phyloP scores from a whole-genome alignment of 2,888 invertebrate species.

The Ophion ellenae region DNA sequence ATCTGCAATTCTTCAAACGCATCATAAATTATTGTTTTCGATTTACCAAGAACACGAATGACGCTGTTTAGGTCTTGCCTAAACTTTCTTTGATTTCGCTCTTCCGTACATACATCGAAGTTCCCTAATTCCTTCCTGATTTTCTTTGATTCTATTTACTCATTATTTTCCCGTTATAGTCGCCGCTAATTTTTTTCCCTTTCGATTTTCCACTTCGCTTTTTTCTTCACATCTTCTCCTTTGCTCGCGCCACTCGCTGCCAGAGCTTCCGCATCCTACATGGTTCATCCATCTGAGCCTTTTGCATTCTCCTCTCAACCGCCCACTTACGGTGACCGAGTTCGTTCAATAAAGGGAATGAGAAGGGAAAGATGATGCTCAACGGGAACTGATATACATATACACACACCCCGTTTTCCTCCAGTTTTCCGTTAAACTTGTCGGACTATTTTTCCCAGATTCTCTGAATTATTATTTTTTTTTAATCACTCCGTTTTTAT shows the following conservation, averaged over 20 bases:
- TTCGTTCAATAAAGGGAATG: conserved; percentile 72
- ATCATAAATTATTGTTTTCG: background rate
- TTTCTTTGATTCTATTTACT: background rate
- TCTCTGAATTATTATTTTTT: background rate
- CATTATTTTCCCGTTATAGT: conserved; percentile 21
- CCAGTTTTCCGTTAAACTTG: conserved; percentile 8
- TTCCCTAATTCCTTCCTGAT: background rate
- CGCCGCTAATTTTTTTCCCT: background rate
- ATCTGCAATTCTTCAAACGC: background rate
- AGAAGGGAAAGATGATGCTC: conserved; percentile 50
- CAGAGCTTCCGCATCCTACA: conserved; percentile 52
- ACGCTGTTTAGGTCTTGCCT: background rate
- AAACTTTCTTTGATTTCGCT: background rate
- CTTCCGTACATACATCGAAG: background rate
- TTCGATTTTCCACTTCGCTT: conserved; percentile 14
- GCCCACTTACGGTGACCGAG: conserved; percentile 70
- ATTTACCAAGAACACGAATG: background rate
- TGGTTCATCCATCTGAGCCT: conserved; percentile 61
- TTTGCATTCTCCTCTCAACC: conserved; percentile 62
- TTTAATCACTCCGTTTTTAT: background rate
- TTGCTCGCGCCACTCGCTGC: conserved; percentile 19
- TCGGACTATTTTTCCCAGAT: background rate
- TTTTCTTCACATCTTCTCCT: background rate
- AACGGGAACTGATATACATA: conserved; percentile 17
- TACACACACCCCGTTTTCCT: conserved; percentile 2